phyloP scores from a whole-genome alignment of 2,888 invertebrate species.

The Liopterus haemorrhoidalis region DNA sequence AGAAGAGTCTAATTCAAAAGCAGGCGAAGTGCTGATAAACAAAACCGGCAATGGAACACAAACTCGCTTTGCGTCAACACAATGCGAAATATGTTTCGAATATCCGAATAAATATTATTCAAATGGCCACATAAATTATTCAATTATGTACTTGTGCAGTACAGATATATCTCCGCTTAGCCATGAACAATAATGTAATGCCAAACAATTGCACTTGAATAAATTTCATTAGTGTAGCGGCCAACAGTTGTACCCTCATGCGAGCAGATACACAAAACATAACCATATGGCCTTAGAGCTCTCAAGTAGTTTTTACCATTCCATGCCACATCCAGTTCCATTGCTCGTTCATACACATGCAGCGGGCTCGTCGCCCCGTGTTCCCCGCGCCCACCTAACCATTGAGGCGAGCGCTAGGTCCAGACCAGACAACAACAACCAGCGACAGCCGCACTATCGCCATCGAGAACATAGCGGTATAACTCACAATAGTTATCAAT shows the following conservation, averaged over 20 bases:
- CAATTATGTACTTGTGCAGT: constrained; percentile 35
- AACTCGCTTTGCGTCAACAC: constrained; percentile 13
- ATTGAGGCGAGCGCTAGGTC: too few species aligned
- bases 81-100: constrained; percentile 10
- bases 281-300: constrained; percentile 36
- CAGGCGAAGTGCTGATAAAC: too few species aligned
- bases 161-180: constrained; percentile 33
- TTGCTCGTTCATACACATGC: constrained; percentile 28
- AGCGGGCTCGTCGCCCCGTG: too few species aligned
- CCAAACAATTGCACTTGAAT: constrained; percentile 34
- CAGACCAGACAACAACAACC: too few species aligned
- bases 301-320: constrained; percentile 29
- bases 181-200: constrained; percentile 29
- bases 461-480: too few species aligned
- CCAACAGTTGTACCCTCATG: constrained; percentile 24
- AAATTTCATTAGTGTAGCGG: constrained; percentile 36
- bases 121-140: constrained; percentile 37
- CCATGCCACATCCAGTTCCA: constrained; percentile 23
- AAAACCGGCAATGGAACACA: too few species aligned
- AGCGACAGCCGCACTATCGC: too few species aligned
- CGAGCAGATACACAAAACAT: constrained; percentile 31
- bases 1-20: too few species aligned
- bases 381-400: too few species aligned
- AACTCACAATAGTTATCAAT: too few species aligned
- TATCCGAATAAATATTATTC: constrained; percentile 32